A percentile compares a stretch with the other conserved stretches of the same genome.
These are phyloP conservation scores for Zonitis immaculata DNA, from an alignment of 2,888 invertebrate genomes.

Conservation along the genomic window DNA sequence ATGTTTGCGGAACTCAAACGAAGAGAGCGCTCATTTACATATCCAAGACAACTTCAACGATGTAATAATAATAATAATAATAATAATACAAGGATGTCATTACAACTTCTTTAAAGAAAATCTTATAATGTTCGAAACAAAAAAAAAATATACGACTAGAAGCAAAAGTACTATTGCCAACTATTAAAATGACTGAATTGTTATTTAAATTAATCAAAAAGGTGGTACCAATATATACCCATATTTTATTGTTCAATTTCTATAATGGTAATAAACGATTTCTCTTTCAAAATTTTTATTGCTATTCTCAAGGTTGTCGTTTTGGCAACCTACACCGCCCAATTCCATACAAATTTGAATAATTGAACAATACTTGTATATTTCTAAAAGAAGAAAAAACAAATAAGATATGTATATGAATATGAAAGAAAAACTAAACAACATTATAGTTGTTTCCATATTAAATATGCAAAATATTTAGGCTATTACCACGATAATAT, in stretches of 20 bases:
- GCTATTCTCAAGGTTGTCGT: not conserved
- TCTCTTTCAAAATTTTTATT: not conserved
- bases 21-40: not conserved
- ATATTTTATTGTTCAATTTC: not conserved
- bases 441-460: not conserved
- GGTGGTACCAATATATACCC: not conserved
- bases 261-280: not conserved
- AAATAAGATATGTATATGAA: too few species aligned
- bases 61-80: too few species aligned
- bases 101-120: not conserved
- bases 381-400: too few species aligned
- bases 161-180: not conserved
- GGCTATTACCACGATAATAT: not conserved
- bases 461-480: not conserved
- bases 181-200: not conserved
- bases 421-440: too few species aligned
- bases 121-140: not conserved
- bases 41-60: not conserved
- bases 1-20: not conserved
- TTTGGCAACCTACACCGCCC: not conserved
- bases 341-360: not conserved
- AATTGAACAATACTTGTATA: not conserved
- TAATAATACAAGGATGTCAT: not conserved
- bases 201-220: slow-evolving; percentile 1
- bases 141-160: not conserved